These are phyloP conservation scores for Labrus mixtus DNA, from an alignment of 2,113 vertebrate species.

Conservation along the genomic window DNA sequence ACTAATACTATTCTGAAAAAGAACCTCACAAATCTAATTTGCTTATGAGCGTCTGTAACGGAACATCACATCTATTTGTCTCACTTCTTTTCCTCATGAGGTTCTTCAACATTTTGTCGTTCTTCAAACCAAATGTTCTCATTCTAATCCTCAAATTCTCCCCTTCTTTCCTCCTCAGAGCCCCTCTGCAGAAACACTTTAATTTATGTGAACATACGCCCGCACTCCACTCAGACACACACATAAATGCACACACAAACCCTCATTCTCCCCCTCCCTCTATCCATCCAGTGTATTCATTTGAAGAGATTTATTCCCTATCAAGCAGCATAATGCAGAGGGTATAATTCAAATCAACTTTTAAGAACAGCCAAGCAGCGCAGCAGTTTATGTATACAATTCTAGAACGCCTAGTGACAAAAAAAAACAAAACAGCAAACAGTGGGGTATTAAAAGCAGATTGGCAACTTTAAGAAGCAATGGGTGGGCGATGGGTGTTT, in stretches of 20 bases:
- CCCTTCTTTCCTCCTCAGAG: conserved; percentile 17
- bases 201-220: conserved; percentile 84
- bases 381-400: conserved; percentile 74
- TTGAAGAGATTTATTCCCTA: conserved; percentile 86
- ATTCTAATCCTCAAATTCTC: conserved; percentile 23
- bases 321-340: conserved; percentile 79
- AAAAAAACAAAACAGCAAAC: conserved; percentile 42
- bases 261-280: conserved; percentile 28
- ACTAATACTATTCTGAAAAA: conserved; percentile 20
- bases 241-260: conserved; percentile 19
- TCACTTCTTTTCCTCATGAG: background rate
- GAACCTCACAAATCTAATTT: conserved; percentile 2
- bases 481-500: conserved; percentile 55
- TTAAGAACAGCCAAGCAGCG: conserved; percentile 73
- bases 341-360: conserved; percentile 84
- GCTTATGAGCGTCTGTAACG: background rate
- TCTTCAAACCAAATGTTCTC: conserved; percentile 15
- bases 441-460: conserved; percentile 64
- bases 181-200: conserved; percentile 69
- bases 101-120: background rate
- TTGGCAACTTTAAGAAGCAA: conserved; percentile 65
- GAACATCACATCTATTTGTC: background rate
- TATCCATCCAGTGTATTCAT: conserved; percentile 77
- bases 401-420: conserved; percentile 58
- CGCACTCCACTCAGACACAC: conserved; percentile 47